Base-by-base conservation (phyloP, 2,888 invertebrate genomes). In the Fragum fragum region DNA sequence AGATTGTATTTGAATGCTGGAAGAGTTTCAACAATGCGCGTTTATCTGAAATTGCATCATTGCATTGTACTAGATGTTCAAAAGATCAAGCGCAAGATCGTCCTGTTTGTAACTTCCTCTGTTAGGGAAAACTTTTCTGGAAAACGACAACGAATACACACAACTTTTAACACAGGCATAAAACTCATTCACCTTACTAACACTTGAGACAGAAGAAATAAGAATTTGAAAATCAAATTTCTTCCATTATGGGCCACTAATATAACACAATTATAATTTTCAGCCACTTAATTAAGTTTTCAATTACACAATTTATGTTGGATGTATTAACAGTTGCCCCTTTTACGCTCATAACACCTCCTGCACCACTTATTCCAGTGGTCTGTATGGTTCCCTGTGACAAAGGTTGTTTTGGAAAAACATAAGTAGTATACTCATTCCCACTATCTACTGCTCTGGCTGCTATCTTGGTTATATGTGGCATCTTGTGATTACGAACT, bases 381-480 rank as follows among this genome's bases (percentile, higher is more conserved):
- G 53, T 55, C 57, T 71, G 71, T 21, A 47, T 47, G 28, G 71
- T 55, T 6, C 32, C 55, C 16, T 21, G 7, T n/a, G 71, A 53
- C 6, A 71, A 55, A 6, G 71, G 57, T 23, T 29, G 21, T 57
- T 32, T 55, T 11, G 72, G 72, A 3, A 57, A 9, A 7, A 72
- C 36, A 57, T 72, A 72, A 6, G 36, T 36, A 23, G 29, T 21
- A 57, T 57, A 72, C 32, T 21, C 23, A 23, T n/a, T 26, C 21
- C 57, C 57, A 36, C 36, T 36, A 18, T 29, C 21, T 18, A 36
- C 36, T 57, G 61, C 73, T n/a, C 16, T 47, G 14, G 73, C 73
- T 16, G 73, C 73, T 28, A 73, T 73, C 47, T 73, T 61, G 14
- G 73, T 73, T 26, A 73, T 42, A 29, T 73, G 47, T n/a, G 73